Evolutionary conservation across 1,140 invertebrate genomes (phyloP), one percentile per base, ranked within the genome.

Genomic region (Brachionus paranguensis): DNA sequence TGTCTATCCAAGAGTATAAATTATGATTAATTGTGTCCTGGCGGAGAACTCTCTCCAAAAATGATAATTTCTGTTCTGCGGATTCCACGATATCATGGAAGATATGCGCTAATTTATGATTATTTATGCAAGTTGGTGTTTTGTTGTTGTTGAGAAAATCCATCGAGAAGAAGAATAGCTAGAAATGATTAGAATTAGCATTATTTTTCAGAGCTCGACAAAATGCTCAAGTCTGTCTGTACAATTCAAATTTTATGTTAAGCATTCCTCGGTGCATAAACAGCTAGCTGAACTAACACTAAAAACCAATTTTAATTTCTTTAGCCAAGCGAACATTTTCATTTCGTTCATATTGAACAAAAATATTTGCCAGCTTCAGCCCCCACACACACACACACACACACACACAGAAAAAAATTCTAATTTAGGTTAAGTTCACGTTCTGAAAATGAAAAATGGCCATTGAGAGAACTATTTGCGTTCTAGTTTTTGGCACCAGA

Each of bases 381-480:
- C 53, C 53, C 17, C 53, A 60, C 33, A 37, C 33, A 37, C 33
- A 7, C 33, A 37, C 33, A 37, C 33, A 37, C 1, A 33, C 29
- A n/a, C n/a, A n/a, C n/a, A n/a, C n/a, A n/a, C n/a, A n/a, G n/a
- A n/a, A n/a, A 0, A 37, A 60, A 60, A 60, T 20, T 60, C 10
- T 60, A 50, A 76, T 76, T 76, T 76, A 76, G 72, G 72, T 76
- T 76, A 76, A 76, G 72, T 76, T 76, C 72, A 76, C n/a, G 41
- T 72, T 72, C 68, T 72, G 68, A 72, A 72, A 47, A 50, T 27
- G 27, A 50, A 76, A 76, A 76, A 76, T 47, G 24, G 45, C 20
- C 43, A 29, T 76, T 29, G 12, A 37, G 33, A 76, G 45, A 50
- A 50, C 45, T 76, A 53, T 50, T 50, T 50, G 43, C 45, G 45